These are phyloP conservation scores for Phylloscopus collybita DNA, from an alignment of 2,797 vertebrate genomes.

Conservation along the genomic window DNA sequence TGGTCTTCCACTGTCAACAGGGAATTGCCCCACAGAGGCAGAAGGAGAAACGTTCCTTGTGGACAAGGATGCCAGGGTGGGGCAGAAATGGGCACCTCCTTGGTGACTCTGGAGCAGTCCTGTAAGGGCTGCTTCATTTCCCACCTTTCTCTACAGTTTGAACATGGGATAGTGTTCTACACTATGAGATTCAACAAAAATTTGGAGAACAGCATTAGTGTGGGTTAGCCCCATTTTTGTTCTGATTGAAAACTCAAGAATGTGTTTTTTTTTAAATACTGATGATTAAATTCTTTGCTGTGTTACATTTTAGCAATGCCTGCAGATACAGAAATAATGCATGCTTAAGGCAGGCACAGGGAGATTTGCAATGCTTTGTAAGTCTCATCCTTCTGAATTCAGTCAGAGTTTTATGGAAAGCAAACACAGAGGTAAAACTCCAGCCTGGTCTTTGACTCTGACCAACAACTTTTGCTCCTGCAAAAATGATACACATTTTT, in stretches of 20 bases:
- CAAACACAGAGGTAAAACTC: not conserved
- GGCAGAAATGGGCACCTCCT: not conserved
- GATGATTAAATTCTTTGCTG: not conserved
- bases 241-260: not conserved
- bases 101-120: not conserved
- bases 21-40: not conserved
- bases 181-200: not conserved
- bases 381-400: not conserved
- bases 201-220: not conserved
- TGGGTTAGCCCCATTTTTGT: not conserved
- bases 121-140: not conserved
- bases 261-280: not conserved
- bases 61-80: not conserved
- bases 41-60: not conserved
- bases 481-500: not conserved
- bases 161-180: rapidly evolving
- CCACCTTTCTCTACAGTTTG: not conserved
- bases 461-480: not conserved
- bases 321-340: not conserved
- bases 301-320: not conserved
- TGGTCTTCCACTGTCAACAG: not conserved
- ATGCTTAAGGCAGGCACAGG: not conserved
- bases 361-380: not conserved
- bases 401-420: not conserved
- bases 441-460: not conserved